A percentile compares a stretch with the other conserved stretches of the same genome.
phyloP scores from a whole-genome alignment of 2,113 vertebrate genomes.

The Piprites chloris region DNA sequence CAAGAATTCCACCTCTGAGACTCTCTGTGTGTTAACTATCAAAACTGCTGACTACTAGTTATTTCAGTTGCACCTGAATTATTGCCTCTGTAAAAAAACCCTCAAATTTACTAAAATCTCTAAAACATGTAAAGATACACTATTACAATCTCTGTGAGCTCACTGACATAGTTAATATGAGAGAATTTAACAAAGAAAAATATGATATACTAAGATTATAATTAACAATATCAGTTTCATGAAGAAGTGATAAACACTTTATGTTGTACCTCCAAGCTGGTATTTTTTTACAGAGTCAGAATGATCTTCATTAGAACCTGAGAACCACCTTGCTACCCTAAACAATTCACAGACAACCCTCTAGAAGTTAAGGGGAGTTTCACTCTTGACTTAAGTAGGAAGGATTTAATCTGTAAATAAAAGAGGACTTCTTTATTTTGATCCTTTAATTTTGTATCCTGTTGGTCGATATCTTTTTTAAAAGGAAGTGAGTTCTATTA shows the following conservation, averaged over 20 bases:
- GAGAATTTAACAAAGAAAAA: not conserved
- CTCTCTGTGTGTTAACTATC: not conserved
- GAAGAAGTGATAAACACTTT: not conserved
- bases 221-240: not conserved
- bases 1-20: not conserved
- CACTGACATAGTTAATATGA: not conserved
- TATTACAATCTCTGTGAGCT: not conserved
- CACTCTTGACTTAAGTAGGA: not conserved
- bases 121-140: not conserved
- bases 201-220: not conserved
- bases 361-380: not conserved
- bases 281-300: not conserved
- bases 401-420: not conserved
- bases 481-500: not conserved
- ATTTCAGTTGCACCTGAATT: not conserved
- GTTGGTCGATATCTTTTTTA: not conserved
- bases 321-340: not conserved
- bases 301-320: not conserved
- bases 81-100: not conserved
- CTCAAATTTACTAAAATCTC: not conserved
- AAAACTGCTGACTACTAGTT: not conserved
- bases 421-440: not conserved
- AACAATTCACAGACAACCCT: not conserved
- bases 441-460: not conserved
- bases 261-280: not conserved